A percentile compares a stretch with the other conserved stretches of the same genome.
Conservation (phyloP, 2,797 vertebrate species). For the Galago senegalensis region DNA sequence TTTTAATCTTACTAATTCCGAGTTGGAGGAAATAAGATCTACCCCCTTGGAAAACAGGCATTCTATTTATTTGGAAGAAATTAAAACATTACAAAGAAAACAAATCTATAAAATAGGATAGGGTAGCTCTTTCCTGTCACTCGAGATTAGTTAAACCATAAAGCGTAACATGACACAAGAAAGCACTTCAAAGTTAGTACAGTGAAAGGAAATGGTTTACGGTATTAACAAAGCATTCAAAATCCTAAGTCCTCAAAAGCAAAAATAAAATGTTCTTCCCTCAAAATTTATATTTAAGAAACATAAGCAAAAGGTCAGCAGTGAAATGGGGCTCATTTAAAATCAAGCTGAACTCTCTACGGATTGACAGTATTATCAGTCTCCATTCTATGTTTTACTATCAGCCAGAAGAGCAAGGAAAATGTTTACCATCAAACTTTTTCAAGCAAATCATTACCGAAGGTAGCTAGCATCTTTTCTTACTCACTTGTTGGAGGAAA, state of each 20-base stretch:
- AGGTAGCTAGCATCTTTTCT: constrained; percentile 84
- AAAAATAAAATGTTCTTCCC: constrained; percentile 72
- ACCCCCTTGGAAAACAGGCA: constrained; percentile 51
- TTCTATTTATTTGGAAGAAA: constrained; percentile 66
- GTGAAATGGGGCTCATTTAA: constrained; percentile 65
- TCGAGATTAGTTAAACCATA: constrained; percentile 59
- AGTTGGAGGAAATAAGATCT: constrained; percentile 65
- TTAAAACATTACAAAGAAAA: constrained; percentile 61
- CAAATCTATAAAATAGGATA: constrained; percentile 18
- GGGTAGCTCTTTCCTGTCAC: constrained; percentile 62
- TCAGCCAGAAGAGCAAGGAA: constrained; percentile 71
- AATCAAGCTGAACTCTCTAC: constrained; percentile 65
- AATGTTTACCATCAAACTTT: constrained; percentile 74
- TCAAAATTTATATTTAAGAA: constrained; percentile 72
- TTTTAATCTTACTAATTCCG: constrained; percentile 64
- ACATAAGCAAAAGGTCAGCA: constrained; percentile 66
- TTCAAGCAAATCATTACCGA: constrained; percentile 76
- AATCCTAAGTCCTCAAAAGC: constrained; percentile 74
- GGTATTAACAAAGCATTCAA: constrained; percentile 60
- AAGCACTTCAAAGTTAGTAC: constrained; percentile 71
- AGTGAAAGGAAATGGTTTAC: constrained; percentile 75
- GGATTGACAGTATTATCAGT: constrained; percentile 53
- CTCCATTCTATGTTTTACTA: constrained; percentile 65
- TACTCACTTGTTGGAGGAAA: constrained; percentile 94
- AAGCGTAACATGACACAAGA: constrained; percentile 51